These are phyloP conservation scores for Brachypalpus laphriformis DNA, from an alignment of 2,888 invertebrate species.

Conservation along the genomic window DNA sequence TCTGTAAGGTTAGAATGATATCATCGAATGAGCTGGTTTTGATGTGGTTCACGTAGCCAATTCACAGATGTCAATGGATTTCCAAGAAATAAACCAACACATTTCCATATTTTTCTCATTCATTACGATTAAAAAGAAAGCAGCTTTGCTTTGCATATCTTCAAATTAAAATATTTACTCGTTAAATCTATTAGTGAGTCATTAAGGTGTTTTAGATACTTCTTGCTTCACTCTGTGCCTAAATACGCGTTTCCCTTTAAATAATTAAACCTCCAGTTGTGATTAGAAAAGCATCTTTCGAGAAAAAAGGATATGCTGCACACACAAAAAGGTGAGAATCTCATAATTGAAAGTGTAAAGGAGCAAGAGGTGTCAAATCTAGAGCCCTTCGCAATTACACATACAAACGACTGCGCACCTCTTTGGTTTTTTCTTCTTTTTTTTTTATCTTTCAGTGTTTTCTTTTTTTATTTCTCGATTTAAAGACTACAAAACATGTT, in stretches of 20 bases:
- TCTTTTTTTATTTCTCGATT: conserved; percentile 20
- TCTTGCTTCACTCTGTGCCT: too few species aligned
- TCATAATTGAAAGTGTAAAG: conserved; percentile 54
- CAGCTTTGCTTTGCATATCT: neutral
- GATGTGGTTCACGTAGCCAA: neutral
- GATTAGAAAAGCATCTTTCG: neutral
- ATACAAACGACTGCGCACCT: conserved; percentile 15
- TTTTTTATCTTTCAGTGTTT: conserved; percentile 20
- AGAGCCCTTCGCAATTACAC: conserved; percentile 24
- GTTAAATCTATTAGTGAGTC: neutral
- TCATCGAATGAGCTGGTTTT: neutral
- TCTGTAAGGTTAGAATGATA: neutral
- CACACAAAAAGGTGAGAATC: conserved; percentile 21
- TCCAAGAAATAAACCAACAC: neutral
- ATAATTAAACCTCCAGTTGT: neutral
- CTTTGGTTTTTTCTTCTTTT: conserved; percentile 20
- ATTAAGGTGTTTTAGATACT: neutral
- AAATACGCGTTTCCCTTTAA: neutral
- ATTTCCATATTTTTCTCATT: neutral
- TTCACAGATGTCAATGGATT: neutral
- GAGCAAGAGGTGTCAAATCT: conserved; percentile 55
- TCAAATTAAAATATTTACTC: neutral
- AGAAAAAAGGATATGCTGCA: neutral
- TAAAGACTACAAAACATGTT: conserved; percentile 69
- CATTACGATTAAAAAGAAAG: neutral